These are phyloP conservation scores for Caenorhabditis sp. DNA, from an alignment of 2,888 invertebrate genomes.

Conservation along the genomic window DNA sequence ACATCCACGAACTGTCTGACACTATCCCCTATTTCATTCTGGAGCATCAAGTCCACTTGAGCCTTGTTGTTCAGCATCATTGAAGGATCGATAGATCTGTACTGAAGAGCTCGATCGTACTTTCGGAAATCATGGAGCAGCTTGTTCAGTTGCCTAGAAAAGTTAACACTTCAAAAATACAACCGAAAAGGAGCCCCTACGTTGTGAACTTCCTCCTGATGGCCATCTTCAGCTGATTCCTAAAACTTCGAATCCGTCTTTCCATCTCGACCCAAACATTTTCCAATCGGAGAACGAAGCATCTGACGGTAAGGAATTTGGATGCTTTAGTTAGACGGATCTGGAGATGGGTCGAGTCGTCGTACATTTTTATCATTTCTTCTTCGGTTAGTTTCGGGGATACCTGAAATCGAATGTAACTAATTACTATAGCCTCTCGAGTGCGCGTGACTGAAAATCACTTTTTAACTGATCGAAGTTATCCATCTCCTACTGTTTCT, in stretches of 20 bases:
- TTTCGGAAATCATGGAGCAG: constrained; percentile 65
- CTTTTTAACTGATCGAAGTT: too few relatives aligned
- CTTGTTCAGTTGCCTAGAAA: constrained; percentile 56
- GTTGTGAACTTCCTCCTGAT: constrained; percentile 59
- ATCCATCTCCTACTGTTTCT: too few relatives aligned
- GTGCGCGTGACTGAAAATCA: too few relatives aligned
- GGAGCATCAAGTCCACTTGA: constrained; percentile 71
- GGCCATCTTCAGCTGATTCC: constrained; percentile 62
- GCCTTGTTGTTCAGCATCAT: constrained; percentile 80
- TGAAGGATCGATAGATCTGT: constrained; percentile 79
- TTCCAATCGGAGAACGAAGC: constrained; percentile 55
- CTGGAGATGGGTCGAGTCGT: constrained; percentile 60
- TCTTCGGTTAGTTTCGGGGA: constrained; percentile 52
- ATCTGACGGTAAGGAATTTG: constrained; percentile 41
- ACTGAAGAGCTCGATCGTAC: constrained; percentile 74
- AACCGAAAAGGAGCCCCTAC: constrained; percentile 12
- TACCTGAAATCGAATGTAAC: constrained; percentile 24
- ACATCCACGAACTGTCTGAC: constrained; percentile 67
- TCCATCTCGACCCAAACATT: constrained; percentile 61
- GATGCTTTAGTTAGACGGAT: constrained; percentile 52
- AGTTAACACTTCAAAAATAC: background rate
- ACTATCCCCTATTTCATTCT: constrained; percentile 71
- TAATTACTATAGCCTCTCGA: too few relatives aligned
- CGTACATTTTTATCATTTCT: constrained; percentile 60
- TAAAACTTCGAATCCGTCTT: constrained; percentile 50